phyloP scores from a whole-genome alignment of 2,888 invertebrate genomes.

The Oscheius sp. region DNA sequence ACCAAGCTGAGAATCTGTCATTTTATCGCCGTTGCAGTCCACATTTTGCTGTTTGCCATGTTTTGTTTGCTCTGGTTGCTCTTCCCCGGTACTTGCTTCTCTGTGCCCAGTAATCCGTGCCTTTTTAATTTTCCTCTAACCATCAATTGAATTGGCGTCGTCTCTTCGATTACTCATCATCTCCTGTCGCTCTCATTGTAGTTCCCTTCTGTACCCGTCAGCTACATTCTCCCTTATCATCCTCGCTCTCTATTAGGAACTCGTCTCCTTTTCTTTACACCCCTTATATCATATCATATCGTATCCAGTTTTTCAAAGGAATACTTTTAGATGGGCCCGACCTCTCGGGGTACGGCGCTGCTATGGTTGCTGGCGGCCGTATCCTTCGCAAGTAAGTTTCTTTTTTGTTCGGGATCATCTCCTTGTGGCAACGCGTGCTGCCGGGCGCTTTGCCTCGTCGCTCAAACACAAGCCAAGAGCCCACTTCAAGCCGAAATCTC shows the following conservation, averaged over 20 bases:
- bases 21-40: slow-evolving; percentile 15
- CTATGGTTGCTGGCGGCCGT: slow-evolving; percentile 32
- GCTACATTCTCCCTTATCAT: not conserved
- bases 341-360: slow-evolving; percentile 50
- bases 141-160: slow-evolving; percentile 10
- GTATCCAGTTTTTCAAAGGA: not conserved
- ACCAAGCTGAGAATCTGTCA: not conserved
- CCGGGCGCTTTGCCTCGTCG: slow-evolving; percentile 19
- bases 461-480: slow-evolving; percentile 27
- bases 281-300: not conserved
- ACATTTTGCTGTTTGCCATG: slow-evolving; percentile 25
- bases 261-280: not conserved
- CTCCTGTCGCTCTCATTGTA: slow-evolving; percentile 13
- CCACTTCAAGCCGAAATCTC: slow-evolving; percentile 30
- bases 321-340: slow-evolving; percentile 44
- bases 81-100: slow-evolving; percentile 18
- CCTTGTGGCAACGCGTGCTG: slow-evolving; percentile 21
- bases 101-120: not conserved
- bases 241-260: not conserved
- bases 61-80: slow-evolving; percentile 26
- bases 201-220: slow-evolving; percentile 6
- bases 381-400: slow-evolving; percentile 23
- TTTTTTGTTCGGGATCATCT: slow-evolving; percentile 1
- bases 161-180: slow-evolving; percentile 11
- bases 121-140: slow-evolving; percentile 1